Percentiles rank a stretch among this genome's conserved stretches.
Evolutionary conservation across 2,797 vertebrate genomes (phyloP).

Genomic region (Siniperca undulata): DNA sequence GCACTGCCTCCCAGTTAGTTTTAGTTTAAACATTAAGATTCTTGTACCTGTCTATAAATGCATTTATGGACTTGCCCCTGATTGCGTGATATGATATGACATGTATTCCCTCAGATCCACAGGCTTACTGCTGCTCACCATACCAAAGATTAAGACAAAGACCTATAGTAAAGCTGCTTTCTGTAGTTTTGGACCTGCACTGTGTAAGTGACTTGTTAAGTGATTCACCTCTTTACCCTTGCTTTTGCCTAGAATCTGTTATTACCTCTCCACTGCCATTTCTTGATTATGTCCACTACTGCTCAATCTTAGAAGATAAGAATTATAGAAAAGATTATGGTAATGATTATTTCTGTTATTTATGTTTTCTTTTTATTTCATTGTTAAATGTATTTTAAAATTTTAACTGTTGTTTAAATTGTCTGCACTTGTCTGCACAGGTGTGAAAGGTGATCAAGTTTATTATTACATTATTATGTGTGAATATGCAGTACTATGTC

Average conservation of each 20-base stretch:
- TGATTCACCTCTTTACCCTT: background rate
- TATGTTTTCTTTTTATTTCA: background rate
- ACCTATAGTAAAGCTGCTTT: background rate
- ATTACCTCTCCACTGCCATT: background rate
- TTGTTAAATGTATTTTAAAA: background rate
- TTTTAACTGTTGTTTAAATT: background rate
- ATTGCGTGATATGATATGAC: background rate
- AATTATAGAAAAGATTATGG: background rate
- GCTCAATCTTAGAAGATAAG: background rate
- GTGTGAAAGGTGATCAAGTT: background rate
- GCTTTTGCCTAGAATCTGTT: background rate
- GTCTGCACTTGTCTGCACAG: background rate
- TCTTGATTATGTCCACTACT: background rate
- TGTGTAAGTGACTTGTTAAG: background rate
- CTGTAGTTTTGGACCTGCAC: background rate
- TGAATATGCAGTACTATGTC: constrained; percentile 13
- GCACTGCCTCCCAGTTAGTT: background rate
- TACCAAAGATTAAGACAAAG: background rate
- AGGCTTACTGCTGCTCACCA: background rate
- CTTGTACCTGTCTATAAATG: too few relatives aligned
- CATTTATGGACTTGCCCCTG: too few relatives aligned
- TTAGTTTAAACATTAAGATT: background rate
- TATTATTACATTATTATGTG: background rate
- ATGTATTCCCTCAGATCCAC: background rate
- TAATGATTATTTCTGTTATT: background rate